These are phyloP conservation scores for Petrolisthes cinctipes DNA, from an alignment of 2,888 invertebrate genomes.

Conservation along the genomic window DNA sequence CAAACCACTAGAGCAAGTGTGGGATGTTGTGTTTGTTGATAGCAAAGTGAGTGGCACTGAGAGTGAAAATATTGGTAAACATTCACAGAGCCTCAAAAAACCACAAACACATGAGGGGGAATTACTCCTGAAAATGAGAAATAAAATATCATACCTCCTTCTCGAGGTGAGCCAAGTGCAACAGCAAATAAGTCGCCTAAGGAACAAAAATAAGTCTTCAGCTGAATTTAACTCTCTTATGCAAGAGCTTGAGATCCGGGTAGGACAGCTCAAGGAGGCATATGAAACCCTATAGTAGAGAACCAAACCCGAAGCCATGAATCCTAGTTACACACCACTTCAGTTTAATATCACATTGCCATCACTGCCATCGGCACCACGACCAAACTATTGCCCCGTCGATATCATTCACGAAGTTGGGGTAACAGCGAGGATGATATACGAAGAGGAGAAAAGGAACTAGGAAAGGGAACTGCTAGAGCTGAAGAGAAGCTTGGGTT, in stretches of 20 bases:
- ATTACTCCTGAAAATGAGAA: too few relatives aligned
- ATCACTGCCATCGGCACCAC: not conserved
- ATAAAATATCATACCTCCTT: too few relatives aligned
- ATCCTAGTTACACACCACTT: not conserved
- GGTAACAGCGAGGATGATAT: not conserved
- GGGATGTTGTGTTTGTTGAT: not conserved
- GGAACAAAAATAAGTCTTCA: too few relatives aligned
- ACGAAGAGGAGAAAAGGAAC: not conserved
- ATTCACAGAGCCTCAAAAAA: too few relatives aligned
- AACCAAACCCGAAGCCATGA: not conserved
- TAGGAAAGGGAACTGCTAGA: not conserved
- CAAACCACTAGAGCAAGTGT: not conserved
- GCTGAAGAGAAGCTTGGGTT: not conserved
- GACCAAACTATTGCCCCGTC: slow-evolving; percentile 1
- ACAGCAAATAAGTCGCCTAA: too few relatives aligned
- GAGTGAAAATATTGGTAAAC: not conserved
- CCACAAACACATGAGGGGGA: too few relatives aligned
- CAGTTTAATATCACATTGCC: not conserved
- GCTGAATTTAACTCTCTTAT: too few relatives aligned
- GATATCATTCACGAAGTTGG: slow-evolving; percentile 1
- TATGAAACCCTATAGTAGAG: too few relatives aligned
- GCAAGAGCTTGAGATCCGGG: too few relatives aligned
- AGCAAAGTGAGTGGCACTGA: not conserved
- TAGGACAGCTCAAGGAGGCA: too few relatives aligned
- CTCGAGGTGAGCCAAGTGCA: too few relatives aligned